phyloP scores from a whole-genome alignment of 2,888 invertebrate genomes.

The Adelognathus sp. region DNA sequence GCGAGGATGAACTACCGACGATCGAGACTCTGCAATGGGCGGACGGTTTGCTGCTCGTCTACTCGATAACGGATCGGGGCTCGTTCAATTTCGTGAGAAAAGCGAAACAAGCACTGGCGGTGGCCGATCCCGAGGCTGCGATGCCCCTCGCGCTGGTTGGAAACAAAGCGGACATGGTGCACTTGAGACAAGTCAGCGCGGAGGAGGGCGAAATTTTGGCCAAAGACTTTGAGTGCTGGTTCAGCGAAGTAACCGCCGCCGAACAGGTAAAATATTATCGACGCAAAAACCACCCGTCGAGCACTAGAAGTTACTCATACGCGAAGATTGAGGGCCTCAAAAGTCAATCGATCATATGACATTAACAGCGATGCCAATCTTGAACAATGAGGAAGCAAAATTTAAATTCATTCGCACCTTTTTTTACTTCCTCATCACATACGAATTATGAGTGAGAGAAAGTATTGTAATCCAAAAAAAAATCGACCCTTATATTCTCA shows the following conservation, averaged over 20 bases:
- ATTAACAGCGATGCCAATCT: too few relatives aligned
- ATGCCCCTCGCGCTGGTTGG: slow-evolving; percentile 93
- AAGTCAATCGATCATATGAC: too few relatives aligned
- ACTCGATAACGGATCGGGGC: slow-evolving; percentile 93
- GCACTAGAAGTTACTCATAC: too few relatives aligned
- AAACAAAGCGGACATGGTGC: slow-evolving; percentile 95
- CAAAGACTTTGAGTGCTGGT: slow-evolving; percentile 93
- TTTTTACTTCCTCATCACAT: too few relatives aligned
- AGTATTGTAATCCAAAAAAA: too few relatives aligned
- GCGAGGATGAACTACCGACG: slow-evolving; percentile 87
- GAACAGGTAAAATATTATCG: slow-evolving; percentile 84
- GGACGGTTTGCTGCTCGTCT: slow-evolving; percentile 93
- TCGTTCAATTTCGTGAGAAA: slow-evolving; percentile 92
- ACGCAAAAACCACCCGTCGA: too few relatives aligned
- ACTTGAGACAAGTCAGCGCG: slow-evolving; percentile 92
- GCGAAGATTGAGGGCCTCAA: too few relatives aligned
- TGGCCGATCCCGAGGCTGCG: slow-evolving; percentile 85
- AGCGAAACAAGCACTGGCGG: slow-evolving; percentile 84
- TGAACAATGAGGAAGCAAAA: too few relatives aligned
- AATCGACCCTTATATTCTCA: too few relatives aligned
- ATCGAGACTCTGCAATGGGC: slow-evolving; percentile 93
- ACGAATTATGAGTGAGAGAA: too few relatives aligned
- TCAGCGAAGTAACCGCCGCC: slow-evolving; percentile 93
- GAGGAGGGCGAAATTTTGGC: slow-evolving; percentile 95
- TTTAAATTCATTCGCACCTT: too few relatives aligned